Base-by-base conservation (phyloP, 2,888 invertebrate genomes). In the Epirrita christyi region DNA sequence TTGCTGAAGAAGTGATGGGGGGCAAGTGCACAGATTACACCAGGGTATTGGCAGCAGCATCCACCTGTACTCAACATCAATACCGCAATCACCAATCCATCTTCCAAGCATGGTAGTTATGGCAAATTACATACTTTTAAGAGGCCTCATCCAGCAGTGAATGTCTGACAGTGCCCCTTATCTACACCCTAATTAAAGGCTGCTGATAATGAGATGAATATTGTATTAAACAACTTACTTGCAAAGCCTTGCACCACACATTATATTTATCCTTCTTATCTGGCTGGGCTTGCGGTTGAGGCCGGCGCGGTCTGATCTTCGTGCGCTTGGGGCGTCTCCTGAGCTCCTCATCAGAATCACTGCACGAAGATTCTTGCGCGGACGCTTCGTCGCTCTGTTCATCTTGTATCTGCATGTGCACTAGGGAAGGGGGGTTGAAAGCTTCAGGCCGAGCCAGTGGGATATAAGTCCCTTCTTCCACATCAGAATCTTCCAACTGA, bases 201-300 rank as follows among this genome's bases (percentile, higher is more conserved):
- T n/a, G n/a, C n/a, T n/a, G n/a, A n/a, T n/a, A n/a, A n/a, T n/a
- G n/a, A 21, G 21, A 21, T 3, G 4, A 21, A 21, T 21, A 21
- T 29, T 29, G 29, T 29, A 29, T 29, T 6, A 32, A 32, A 32
- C 2, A 9, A 46, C 32, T 61, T 68, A 90, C 92, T 86, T 92
- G 85, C 63, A 94, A 78, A 21, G 93, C 88, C 61, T 93, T 93
- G 64, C 93, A 93, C 97, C 97, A 97, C 65, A 97, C 93, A 81
- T 96, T 96, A 75, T 96, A 97, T 81, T 95, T 95, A 55, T 94
- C 95, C 62, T 93, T 93, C 67, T 93, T 94, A 14, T 85, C 92
- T 0, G 88, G 68, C 11, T 88, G 87, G 10, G 77, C 49, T 53
- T 70, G 80, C 48, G 76, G 73, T 50, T 75, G 74, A 43, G 82